Evolutionary conservation across 2,797 vertebrate species (phyloP).

Genomic region (Discoglossus pictus): DNA sequence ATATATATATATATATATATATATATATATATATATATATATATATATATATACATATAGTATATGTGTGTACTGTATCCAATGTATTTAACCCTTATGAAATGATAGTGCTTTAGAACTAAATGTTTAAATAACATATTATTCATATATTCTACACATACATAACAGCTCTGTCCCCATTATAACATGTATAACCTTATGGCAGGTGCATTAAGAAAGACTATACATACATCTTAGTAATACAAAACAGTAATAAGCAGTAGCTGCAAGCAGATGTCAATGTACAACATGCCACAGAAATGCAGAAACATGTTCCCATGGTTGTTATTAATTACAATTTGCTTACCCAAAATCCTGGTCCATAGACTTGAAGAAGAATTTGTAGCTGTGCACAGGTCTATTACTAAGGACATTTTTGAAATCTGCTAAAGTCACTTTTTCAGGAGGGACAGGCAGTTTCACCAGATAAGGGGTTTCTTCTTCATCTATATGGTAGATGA

Average conservation of each 20-base stretch:
- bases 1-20: background rate
- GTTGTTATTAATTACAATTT: background rate
- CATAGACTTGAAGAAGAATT: slow-evolving; percentile 99
- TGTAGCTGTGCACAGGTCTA: slow-evolving; percentile 91
- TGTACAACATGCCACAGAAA: slow-evolving; percentile 21
- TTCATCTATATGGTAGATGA: slow-evolving; percentile 98
- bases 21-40: background rate
- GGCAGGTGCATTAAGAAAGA: no score
- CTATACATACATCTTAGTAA: no score
- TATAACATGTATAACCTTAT: no score
- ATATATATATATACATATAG: background rate
- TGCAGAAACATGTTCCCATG: background rate
- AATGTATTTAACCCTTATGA: no score
- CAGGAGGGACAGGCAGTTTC: slow-evolving; percentile 89
- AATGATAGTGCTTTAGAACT: no score
- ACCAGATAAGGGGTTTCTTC: slow-evolving; percentile 98
- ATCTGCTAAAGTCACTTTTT: slow-evolving; percentile 94
- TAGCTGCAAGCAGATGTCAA: slow-evolving; percentile 26
- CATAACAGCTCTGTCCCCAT: no score
- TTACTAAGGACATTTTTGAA: slow-evolving; percentile 98
- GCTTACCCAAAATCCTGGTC: slow-evolving; percentile 98
- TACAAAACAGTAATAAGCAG: background rate
- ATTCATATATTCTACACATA: no score
- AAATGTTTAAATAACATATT: no score
- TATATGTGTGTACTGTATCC: background rate